A percentile compares a stretch with the other conserved stretches of the same genome.
phyloP scores from a whole-genome alignment of 2,113 vertebrate genomes.

The Psittacara wagleri region DNA sequence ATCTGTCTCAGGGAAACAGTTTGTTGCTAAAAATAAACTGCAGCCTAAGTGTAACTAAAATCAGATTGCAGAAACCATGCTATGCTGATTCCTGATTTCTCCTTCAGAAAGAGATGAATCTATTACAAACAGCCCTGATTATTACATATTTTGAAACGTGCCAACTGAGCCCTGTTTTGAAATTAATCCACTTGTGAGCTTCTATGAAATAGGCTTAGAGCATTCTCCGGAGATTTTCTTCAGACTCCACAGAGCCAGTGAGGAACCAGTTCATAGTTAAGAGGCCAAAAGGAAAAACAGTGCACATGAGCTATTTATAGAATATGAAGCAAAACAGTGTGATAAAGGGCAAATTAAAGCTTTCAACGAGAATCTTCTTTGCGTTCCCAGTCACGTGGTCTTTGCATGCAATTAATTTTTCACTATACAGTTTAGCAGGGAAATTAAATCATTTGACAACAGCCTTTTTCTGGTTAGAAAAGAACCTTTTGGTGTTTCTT shows the following conservation, averaged over 20 bases:
- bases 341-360: conserved; percentile 60
- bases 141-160: conserved; percentile 14
- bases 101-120: conserved; percentile 41
- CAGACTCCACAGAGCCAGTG: conserved; percentile 21
- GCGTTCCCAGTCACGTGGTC: not conserved
- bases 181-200: conserved; percentile 17
- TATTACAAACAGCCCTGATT: conserved; percentile 33
- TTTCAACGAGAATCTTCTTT: not conserved
- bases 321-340: conserved; percentile 45
- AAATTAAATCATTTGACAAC: conserved; percentile 18
- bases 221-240: conserved; percentile 16
- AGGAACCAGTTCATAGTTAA: conserved; percentile 43
- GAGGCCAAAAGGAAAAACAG: conserved; percentile 60
- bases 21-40: conserved; percentile 78
- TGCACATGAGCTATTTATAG: conserved; percentile 62
- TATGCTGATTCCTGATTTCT: conserved; percentile 37
- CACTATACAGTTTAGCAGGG: not conserved
- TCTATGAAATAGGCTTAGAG: not conserved
- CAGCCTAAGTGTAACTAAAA: conserved; percentile 73
- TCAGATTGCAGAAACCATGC: conserved; percentile 56
- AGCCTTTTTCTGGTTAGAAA: not conserved
- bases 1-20: conserved; percentile 71
- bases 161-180: not conserved
- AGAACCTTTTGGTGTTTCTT: not conserved
- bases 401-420: conserved; percentile 23